Evolutionary conservation across 2,797 vertebrate genomes (phyloP).

Genomic region (Triplophysa bombifrons): DNA sequence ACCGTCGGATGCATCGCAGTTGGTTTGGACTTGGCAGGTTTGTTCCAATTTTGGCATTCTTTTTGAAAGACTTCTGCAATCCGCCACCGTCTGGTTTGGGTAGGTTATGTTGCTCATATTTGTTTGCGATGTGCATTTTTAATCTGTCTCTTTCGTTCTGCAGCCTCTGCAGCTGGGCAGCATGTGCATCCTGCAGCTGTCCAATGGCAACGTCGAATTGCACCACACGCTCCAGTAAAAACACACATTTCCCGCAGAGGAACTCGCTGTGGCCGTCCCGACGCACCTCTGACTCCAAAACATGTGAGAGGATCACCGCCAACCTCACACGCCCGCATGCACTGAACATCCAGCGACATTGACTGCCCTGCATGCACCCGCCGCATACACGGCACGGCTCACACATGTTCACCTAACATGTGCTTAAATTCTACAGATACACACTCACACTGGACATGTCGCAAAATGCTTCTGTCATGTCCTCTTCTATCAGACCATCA

Average conservation of each 20-base stretch:
- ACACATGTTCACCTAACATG: conserved; percentile 63
- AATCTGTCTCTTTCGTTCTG: conserved; percentile 73
- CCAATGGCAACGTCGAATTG: conserved; percentile 70
- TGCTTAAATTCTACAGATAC: neutral
- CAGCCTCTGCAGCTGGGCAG: conserved; percentile 66
- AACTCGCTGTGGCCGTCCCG: conserved; percentile 76
- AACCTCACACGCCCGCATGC: conserved; percentile 69
- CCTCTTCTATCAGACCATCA: neutral
- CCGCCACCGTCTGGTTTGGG: neutral
- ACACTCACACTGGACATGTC: neutral
- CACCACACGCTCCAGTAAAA: conserved; percentile 75
- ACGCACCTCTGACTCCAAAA: conserved; percentile 71
- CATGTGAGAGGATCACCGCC: conserved; percentile 75
- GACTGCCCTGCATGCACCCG: conserved; percentile 68
- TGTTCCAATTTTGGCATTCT: neutral
- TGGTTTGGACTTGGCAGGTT: conserved; percentile 40
- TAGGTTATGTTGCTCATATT: conserved; percentile 75
- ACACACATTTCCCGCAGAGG: conserved; percentile 79
- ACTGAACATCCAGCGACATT: conserved; percentile 81
- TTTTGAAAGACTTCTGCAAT: neutral
- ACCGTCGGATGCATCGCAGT: neutral
- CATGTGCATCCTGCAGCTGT: conserved; percentile 69
- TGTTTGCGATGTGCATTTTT: conserved; percentile 70
- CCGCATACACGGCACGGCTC: conserved; percentile 77
- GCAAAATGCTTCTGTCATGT: neutral